phyloP scores from a whole-genome alignment of 2,113 vertebrate genomes.

The Aphyosemion australe region DNA sequence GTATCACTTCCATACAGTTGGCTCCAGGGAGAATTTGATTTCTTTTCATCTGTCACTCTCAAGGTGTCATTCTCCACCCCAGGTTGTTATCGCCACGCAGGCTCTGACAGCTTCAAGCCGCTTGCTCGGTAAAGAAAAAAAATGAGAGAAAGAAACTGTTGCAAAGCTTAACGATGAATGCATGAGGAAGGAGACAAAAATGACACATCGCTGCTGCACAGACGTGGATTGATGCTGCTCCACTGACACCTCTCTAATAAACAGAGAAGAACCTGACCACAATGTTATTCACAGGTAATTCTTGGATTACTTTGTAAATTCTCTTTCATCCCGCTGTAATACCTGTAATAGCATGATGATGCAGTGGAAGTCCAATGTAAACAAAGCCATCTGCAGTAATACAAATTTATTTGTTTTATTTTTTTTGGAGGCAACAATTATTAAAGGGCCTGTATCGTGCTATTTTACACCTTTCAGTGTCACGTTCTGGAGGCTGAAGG shows the following conservation, averaged over 20 bases:
- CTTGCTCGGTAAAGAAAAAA: conserved; percentile 66
- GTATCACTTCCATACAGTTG: conserved; percentile 89
- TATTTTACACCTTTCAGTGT: no score
- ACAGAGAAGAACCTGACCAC: conserved; percentile 55
- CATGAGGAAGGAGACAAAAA: conserved; percentile 57
- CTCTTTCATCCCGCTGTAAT: conserved; percentile 53
- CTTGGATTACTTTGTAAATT: conserved; percentile 68
- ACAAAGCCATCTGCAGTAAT: conserved; percentile 23
- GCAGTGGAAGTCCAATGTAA: conserved; percentile 26
- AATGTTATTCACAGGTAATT: conserved; percentile 55
- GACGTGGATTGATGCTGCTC: conserved; percentile 62
- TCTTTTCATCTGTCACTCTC: conserved; percentile 88
- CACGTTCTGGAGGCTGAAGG: no score
- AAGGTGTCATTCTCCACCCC: conserved; percentile 89
- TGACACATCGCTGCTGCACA: conserved; percentile 69
- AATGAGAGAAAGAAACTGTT: conserved; percentile 23
- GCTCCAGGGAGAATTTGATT: conserved; percentile 85
- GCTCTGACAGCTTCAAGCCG: conserved; percentile 86
- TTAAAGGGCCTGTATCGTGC: no score
- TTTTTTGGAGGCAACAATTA: no score
- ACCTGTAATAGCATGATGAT: conserved; percentile 27
- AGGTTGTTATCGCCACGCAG: conserved; percentile 84
- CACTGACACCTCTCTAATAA: conserved; percentile 58
- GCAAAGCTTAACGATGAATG: conserved; percentile 66
- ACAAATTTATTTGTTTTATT: background rate